Conservation (phyloP, 2,113 vertebrate genomes). For the Beaufortia kweichowensis region DNA sequence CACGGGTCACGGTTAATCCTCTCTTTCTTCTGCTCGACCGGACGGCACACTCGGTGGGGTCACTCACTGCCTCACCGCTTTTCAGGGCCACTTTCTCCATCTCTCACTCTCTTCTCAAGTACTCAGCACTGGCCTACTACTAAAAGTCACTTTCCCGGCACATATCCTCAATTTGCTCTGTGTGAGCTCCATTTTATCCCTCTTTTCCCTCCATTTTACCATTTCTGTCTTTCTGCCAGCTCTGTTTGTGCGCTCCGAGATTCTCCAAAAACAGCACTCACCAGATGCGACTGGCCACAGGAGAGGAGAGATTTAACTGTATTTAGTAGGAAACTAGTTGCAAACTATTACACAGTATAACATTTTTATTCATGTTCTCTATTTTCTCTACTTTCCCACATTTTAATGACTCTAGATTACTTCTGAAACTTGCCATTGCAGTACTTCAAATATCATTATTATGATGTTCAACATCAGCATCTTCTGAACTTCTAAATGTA, state of each 20-base stretch:
- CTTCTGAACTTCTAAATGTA: too few relatives aligned
- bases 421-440: too few relatives aligned
- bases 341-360: too few relatives aligned
- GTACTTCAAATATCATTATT: too few relatives aligned
- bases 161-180: conserved; percentile 28
- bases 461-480: too few relatives aligned
- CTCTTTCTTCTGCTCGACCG: conserved; percentile 31
- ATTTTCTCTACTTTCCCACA: too few relatives aligned
- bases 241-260: background rate
- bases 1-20: conserved; percentile 23
- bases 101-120: conserved; percentile 4
- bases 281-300: background rate
- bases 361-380: too few relatives aligned
- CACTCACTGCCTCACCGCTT: background rate
- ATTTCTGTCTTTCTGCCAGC: conserved; percentile 9
- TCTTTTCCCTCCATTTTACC: conserved; percentile 1
- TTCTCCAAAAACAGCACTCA: conserved; percentile 8
- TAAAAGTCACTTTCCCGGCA: conserved; percentile 25
- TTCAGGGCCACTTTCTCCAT: background rate
- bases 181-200: conserved; percentile 22
- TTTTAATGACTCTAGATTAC: too few relatives aligned
- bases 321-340: too few relatives aligned
- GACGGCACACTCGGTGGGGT: background rate
- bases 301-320: background rate
- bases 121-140: background rate